A percentile compares a stretch with the other conserved stretches of the same genome.
Conservation (phyloP, 2,113 vertebrate genomes). For the Tragelaphus buxtoni region DNA sequence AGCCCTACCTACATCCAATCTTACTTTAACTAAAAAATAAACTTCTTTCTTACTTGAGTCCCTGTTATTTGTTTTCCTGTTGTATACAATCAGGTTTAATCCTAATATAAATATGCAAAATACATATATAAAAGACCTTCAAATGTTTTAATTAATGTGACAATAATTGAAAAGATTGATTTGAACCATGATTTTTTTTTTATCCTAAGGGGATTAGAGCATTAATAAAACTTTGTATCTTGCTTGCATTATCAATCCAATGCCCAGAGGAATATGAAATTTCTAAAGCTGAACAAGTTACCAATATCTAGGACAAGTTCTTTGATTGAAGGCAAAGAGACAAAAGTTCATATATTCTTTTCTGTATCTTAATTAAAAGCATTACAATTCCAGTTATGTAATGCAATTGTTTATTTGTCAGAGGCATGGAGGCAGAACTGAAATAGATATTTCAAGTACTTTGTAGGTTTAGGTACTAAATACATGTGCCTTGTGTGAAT, state of each 20-base stretch:
- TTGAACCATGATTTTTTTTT: background rate
- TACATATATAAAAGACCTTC: background rate
- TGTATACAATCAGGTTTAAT: background rate
- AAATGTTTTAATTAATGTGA: slow-evolving; percentile 22
- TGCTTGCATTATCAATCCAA: background rate
- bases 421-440: background rate
- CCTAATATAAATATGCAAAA: background rate
- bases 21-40: background rate
- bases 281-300: background rate
- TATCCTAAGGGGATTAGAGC: no score
- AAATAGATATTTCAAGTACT: slow-evolving; percentile 41
- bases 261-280: background rate
- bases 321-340: background rate
- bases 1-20: background rate
- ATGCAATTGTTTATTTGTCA: background rate
- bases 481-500: background rate
- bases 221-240: slow-evolving; percentile 19
- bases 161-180: background rate
- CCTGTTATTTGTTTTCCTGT: background rate
- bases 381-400: background rate
- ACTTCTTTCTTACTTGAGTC: background rate
- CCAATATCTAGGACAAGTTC: background rate
- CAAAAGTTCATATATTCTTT: background rate
- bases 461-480: background rate
- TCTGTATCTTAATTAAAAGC: slow-evolving; percentile 4